A percentile compares a stretch with the other conserved stretches of the same genome.
phyloP scores from a whole-genome alignment of 2,113 vertebrate genomes.

The Colistium nudipinnis region DNA sequence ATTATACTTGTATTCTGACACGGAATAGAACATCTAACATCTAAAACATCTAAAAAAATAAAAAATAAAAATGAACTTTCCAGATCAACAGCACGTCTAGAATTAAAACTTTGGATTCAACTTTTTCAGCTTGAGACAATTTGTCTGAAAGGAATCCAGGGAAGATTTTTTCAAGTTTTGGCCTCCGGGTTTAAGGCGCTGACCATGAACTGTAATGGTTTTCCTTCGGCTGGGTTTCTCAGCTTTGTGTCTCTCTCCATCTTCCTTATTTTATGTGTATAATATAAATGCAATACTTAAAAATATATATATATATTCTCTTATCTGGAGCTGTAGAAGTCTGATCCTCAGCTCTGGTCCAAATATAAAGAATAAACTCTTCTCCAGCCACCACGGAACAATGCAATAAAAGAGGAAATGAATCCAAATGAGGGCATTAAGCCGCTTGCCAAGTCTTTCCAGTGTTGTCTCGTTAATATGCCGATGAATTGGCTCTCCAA shows the following conservation, averaged over 20 bases:
- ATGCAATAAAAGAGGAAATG: constrained; percentile 55
- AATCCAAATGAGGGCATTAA: constrained; percentile 48
- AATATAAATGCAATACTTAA: no score
- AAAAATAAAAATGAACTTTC: no score
- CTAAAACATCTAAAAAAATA: no score
- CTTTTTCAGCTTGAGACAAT: neutral
- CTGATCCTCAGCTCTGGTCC: neutral
- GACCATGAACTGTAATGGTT: neutral
- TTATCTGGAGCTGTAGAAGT: no score
- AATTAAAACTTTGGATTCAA: neutral
- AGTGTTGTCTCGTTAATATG: constrained; percentile 46
- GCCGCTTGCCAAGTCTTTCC: constrained; percentile 35
- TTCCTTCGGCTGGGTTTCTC: neutral
- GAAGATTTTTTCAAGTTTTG: no score
- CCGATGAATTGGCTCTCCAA: constrained; percentile 62
- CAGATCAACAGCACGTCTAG: neutral
- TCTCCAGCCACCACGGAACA: constrained; percentile 44
- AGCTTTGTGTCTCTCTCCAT: neutral
- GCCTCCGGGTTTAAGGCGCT: neutral
- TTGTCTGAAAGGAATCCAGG: neutral
- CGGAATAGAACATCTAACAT: no score
- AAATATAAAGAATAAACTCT: neutral
- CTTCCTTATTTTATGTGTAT: no score
- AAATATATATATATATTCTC: no score
- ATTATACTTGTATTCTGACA: no score